Percentiles rank a stretch among this genome's conserved stretches.
Evolutionary conservation across 2,113 vertebrate species (phyloP).

Genomic region (Myrmecophaga tridactyla): DNA sequence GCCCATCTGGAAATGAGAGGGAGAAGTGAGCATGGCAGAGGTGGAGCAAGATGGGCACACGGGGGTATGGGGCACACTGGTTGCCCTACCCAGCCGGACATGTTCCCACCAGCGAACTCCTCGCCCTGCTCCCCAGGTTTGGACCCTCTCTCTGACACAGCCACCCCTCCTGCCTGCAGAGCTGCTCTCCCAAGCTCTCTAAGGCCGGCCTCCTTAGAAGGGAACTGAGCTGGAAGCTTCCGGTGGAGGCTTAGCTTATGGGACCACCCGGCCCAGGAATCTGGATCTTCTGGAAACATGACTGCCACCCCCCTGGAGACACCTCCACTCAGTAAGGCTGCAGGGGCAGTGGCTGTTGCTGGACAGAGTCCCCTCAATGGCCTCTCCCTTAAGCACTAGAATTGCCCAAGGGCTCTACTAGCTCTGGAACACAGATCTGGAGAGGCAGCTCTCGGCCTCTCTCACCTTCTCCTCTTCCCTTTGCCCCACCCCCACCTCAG

Average conservation of each 20-base stretch:
- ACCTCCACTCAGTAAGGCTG: background rate
- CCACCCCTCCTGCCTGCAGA: accelerated
- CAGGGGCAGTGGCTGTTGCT: background rate
- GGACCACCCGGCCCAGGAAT: background rate
- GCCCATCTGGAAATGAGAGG: background rate
- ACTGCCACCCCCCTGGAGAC: accelerated
- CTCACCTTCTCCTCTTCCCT: too few relatives aligned
- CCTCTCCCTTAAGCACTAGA: background rate
- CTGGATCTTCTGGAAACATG: accelerated
- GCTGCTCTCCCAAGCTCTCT: background rate
- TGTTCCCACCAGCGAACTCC: background rate
- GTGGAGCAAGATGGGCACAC: too few relatives aligned
- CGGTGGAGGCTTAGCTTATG: background rate
- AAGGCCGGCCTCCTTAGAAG: too few relatives aligned
- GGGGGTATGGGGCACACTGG: accelerated
- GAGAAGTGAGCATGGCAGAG: background rate
- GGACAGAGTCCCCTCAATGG: background rate
- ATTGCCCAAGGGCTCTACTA: background rate
- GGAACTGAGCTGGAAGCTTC: background rate
- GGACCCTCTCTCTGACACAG: background rate
- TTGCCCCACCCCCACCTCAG: background rate
- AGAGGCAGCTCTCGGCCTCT: too few relatives aligned
- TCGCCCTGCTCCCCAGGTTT: too few relatives aligned
- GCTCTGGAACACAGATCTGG: background rate
- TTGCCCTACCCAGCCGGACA: background rate